Evolutionary conservation across 2,113 vertebrate species (phyloP).

Genomic region (Phyllopteryx taeniolatus): DNA sequence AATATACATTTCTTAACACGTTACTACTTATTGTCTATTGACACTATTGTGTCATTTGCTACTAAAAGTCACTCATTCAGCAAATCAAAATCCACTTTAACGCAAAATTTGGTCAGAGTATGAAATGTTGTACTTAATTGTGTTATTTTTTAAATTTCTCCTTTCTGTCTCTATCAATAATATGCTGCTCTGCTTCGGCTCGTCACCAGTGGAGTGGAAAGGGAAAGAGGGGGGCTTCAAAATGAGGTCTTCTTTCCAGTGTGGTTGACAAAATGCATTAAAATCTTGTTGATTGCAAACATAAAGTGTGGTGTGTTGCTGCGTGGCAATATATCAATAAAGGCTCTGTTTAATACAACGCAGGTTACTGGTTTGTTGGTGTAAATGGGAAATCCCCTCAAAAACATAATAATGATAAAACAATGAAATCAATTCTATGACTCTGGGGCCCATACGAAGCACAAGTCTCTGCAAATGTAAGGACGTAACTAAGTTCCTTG

Average conservation of each 20-base stretch:
- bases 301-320: constrained; percentile 4
- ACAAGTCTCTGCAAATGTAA: neutral
- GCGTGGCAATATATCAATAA: no score
- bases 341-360: no score
- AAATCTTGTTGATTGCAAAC: neutral
- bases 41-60: neutral
- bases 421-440: neutral
- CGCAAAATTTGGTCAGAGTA: no score
- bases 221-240: constrained; percentile 17
- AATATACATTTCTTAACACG: no score
- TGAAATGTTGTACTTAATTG: no score
- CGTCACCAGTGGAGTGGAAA: constrained; percentile 44
- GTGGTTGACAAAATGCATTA: neutral
- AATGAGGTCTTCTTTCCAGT: constrained; percentile 29
- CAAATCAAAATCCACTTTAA: neutral
- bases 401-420: neutral
- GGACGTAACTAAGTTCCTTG: neutral
- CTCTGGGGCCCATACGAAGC: neutral
- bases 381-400: no score
- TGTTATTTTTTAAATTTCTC: neutral
- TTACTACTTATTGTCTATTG: neutral
- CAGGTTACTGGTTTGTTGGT: no score
- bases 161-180: neutral
- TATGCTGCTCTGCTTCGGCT: neutral
- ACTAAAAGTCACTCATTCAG: neutral